phyloP scores from a whole-genome alignment of 2,888 invertebrate genomes.

The Eilema sororculum region DNA sequence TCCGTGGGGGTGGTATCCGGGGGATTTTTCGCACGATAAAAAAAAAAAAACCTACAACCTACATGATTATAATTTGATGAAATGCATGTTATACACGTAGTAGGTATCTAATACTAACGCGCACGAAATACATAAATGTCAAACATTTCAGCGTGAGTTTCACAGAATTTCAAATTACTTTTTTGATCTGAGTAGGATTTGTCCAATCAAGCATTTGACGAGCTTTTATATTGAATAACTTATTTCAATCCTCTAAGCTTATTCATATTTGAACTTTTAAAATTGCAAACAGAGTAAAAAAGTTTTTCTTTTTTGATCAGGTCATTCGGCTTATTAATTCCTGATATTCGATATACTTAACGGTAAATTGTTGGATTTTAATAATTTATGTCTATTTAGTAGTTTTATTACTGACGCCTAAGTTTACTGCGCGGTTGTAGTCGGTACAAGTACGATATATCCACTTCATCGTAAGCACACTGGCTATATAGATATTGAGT shows the following conservation, averaged over 20 bases:
- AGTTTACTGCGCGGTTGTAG: background rate
- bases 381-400: background rate
- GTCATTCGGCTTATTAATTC: too few relatives aligned
- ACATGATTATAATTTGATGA: background rate
- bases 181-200: constrained; percentile 4
- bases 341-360: background rate
- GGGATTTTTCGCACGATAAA: too few relatives aligned
- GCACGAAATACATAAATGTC: background rate
- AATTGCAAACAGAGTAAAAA: background rate
- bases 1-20: too few relatives aligned
- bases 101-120: background rate
- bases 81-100: background rate
- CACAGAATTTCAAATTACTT: background rate
- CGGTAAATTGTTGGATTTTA: background rate
- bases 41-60: background rate
- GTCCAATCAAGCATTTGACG: background rate
- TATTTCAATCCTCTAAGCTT: constrained; percentile 1
- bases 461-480: too few relatives aligned
- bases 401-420: background rate
- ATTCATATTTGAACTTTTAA: background rate
- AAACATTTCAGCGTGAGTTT: background rate
- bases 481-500: too few relatives aligned
- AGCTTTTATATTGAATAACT: constrained; percentile 1
- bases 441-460: background rate
- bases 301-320: background rate